Evolutionary conservation across 2,113 vertebrate genomes (phyloP).

Genomic region (Coryphaenoides rupestris): DNA sequence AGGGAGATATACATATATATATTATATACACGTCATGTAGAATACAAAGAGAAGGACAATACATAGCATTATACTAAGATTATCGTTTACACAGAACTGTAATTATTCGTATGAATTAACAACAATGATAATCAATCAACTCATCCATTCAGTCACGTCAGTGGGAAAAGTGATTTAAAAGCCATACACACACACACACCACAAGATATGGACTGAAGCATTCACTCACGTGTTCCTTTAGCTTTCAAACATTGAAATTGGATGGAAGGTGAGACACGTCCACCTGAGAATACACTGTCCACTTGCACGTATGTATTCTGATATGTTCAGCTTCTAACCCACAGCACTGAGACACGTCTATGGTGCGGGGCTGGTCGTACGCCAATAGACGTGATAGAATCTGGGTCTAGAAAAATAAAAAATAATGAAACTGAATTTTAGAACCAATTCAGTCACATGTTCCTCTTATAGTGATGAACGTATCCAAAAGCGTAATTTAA

Average conservation of each 20-base stretch:
- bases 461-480: too few relatives aligned
- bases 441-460: too few relatives aligned
- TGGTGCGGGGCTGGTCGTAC: slow-evolving; percentile 10
- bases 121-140: slow-evolving; percentile 47
- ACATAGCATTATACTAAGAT: slow-evolving; percentile 57
- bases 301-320: background rate
- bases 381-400: slow-evolving; percentile 9
- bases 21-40: slow-evolving; percentile 43
- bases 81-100: slow-evolving; percentile 47
- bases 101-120: slow-evolving; percentile 52
- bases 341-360: slow-evolving; percentile 14
- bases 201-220: too few relatives aligned
- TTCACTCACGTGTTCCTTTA: too few relatives aligned
- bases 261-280: slow-evolving; percentile 46
- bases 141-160: slow-evolving; percentile 35
- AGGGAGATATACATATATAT: slow-evolving; percentile 19
- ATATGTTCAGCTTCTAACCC: slow-evolving; percentile 1
- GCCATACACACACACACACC: too few relatives aligned
- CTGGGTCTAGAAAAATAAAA: too few relatives aligned
- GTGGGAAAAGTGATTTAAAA: slow-evolving; percentile 19
- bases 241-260: slow-evolving; percentile 9
- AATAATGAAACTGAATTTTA: too few relatives aligned
- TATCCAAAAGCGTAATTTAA: too few relatives aligned
- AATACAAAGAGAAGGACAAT: slow-evolving; percentile 46
- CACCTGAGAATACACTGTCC: slow-evolving; percentile 52